phyloP scores from a whole-genome alignment of 2,797 vertebrate species.

The Bryconaethiops microstoma region DNA sequence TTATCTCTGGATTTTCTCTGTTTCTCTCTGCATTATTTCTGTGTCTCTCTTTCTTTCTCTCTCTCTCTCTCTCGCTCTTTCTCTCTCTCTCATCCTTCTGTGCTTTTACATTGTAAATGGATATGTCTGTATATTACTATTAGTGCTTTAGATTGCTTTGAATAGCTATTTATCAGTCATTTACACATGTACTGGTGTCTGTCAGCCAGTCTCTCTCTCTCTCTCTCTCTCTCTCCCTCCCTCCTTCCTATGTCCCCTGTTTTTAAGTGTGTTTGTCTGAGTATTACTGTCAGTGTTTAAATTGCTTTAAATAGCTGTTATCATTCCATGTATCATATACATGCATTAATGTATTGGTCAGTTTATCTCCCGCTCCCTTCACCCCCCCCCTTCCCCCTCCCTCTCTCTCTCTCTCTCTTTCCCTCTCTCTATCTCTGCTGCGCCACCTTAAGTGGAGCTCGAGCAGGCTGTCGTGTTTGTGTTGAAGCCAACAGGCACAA shows the following conservation, averaged over 20 bases:
- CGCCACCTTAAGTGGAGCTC: slow-evolving; percentile 88
- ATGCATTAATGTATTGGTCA: slow-evolving; percentile 20
- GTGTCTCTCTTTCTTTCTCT: slow-evolving; percentile 60
- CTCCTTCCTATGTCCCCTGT: background rate
- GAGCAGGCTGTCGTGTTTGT: slow-evolving; percentile 84
- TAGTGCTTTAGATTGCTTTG: background rate
- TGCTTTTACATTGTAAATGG: slow-evolving; percentile 9
- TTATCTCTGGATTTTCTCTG: slow-evolving; percentile 51
- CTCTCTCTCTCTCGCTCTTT: slow-evolving; percentile 53
- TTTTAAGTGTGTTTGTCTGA: slow-evolving; percentile 4
- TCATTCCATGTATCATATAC: slow-evolving; percentile 24
- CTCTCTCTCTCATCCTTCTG: slow-evolving; percentile 31
- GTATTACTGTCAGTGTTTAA: background rate
- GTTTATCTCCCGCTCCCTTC: background rate
- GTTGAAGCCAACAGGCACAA: slow-evolving; percentile 88
- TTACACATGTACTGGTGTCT: background rate
- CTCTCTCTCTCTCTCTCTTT: slow-evolving; percentile 63
- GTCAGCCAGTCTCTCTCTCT: background rate
- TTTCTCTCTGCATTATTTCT: slow-evolving; percentile 45
- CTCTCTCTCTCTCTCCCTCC: background rate
- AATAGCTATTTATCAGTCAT: background rate
- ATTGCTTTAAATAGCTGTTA: slow-evolving; percentile 5
- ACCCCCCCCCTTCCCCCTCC: slow-evolving; percentile 17
- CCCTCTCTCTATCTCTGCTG: slow-evolving; percentile 40
- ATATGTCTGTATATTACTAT: no score